These are phyloP conservation scores for Tragelaphus oryx DNA, from an alignment of 2,797 vertebrate genomes.

Conservation along the genomic window DNA sequence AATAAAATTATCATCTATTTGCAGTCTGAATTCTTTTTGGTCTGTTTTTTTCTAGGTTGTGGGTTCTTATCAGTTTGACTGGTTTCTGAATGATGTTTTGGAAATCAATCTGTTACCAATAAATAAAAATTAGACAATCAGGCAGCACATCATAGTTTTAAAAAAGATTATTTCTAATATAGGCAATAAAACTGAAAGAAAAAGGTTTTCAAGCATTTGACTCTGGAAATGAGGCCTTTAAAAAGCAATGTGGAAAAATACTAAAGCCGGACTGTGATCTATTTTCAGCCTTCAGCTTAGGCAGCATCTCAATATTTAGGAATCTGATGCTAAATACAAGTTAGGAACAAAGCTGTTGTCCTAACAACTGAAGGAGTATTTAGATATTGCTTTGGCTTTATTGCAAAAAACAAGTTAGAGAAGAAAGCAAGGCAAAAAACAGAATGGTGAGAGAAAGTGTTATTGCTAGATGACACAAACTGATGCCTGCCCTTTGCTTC, in stretches of 20 bases:
- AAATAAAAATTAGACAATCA: constrained; percentile 41
- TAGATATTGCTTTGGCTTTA: constrained; percentile 45
- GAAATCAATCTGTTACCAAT: constrained; percentile 27
- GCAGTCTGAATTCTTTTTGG: constrained; percentile 28
- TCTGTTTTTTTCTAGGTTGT: constrained; percentile 22
- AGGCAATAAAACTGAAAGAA: constrained; percentile 17
- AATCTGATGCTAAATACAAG: constrained; percentile 35
- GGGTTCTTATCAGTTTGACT: background rate
- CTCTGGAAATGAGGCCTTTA: constrained; percentile 30
- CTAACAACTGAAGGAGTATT: constrained; percentile 54
- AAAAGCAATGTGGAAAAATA: constrained; percentile 39
- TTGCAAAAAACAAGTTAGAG: constrained; percentile 33
- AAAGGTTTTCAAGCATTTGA: constrained; percentile 41
- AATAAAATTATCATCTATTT: constrained; percentile 31
- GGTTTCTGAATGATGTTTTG: background rate
- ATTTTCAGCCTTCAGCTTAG: constrained; percentile 46
- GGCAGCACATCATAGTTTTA: background rate
- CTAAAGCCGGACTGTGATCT: background rate
- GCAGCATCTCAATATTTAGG: constrained; percentile 27
- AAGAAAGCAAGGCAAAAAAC: constrained; percentile 30
- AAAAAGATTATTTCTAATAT: constrained; percentile 15
- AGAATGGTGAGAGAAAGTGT: background rate
- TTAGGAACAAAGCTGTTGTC: constrained; percentile 49
- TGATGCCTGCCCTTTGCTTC: constrained; percentile 18
- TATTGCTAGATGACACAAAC: background rate